Evolutionary conservation across 92 coral and sea anemone genomes (phyloP), one percentile per base, ranked within the genome.

Genomic region (Siderastrea radians): DNA sequence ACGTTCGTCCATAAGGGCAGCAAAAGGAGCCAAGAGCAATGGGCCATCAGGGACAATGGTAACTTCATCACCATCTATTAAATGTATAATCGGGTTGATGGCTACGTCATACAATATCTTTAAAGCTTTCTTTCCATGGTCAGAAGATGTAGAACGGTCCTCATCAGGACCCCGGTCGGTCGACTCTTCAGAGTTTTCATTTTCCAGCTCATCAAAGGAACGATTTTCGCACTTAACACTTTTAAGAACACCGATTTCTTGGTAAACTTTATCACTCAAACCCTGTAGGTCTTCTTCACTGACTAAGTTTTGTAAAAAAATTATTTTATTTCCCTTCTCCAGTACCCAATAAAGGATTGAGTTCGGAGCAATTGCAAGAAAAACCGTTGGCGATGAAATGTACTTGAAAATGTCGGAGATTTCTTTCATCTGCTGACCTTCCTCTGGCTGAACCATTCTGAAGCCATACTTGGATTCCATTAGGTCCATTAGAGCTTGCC

Each of bases 391-490:
- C 3, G 76, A 72, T 72, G 58, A 49, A 72, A 72, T n/a, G 13
- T 4, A 49, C 2, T n/a, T 72, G 15, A 57, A 49, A 26, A 70
- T 48, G 1, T 47, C 12, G 49, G 76, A 48, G 54, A 8, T 49
- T 72, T 1, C 4, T 15, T 48, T 12, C 76, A 72, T 47, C 11
- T 72, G 76, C 38, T 72, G 5, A 12, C 50, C 13, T 47, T 55
- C 4, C 4, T 2, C 55, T 1, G 44, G 8, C 44, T 15, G 76
- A 48, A 43, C 6, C n/a, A 47, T 15, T n/a, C 49, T 48, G 15
- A n/a, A 15, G 58, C 58, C 76, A 49, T 72, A 72, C 58, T 72
- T n/a, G 3, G 74, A 70, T 70, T 70, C 49, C 74, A 70, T 70
- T 15, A 70, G 74, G 47, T 70, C 26, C 26, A 48, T 48, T 13